These are phyloP conservation scores for Lacerta bilineata DNA, from an alignment of 2,797 vertebrate genomes.

Conservation along the genomic window DNA sequence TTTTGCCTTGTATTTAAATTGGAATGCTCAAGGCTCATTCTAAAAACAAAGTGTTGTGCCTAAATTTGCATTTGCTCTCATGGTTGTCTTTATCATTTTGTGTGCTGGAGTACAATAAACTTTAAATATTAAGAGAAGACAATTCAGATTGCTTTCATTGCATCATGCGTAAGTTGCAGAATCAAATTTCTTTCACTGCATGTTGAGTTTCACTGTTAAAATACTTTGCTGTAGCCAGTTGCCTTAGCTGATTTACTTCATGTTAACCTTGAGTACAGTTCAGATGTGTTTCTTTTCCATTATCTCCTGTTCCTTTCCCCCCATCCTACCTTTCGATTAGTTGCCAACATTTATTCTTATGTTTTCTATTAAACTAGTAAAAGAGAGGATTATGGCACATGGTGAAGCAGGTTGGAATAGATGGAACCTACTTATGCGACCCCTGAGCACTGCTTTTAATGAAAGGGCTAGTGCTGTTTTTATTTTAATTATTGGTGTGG, in stretches of 20 bases:
- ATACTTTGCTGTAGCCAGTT: slow-evolving; percentile 13
- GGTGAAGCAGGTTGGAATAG: slow-evolving; percentile 74
- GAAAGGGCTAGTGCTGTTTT: no score
- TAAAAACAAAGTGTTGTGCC: slow-evolving; percentile 29
- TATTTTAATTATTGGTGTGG: no score
- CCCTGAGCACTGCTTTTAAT: no score
- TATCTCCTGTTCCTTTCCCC: slow-evolving; percentile 37
- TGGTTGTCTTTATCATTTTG: slow-evolving; percentile 43
- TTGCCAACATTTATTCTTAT: slow-evolving; percentile 75
- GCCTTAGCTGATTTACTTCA: not conserved
- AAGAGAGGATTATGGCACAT: slow-evolving; percentile 80
- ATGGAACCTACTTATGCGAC: slow-evolving; percentile 11
- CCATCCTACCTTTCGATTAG: slow-evolving; percentile 40
- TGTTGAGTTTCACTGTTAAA: slow-evolving; percentile 22
- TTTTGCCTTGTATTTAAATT: slow-evolving; percentile 45
- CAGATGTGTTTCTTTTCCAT: slow-evolving; percentile 39
- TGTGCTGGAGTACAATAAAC: slow-evolving; percentile 32
- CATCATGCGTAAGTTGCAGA: slow-evolving; percentile 29
- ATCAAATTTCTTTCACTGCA: slow-evolving; percentile 41
- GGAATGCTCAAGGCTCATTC: slow-evolving; percentile 53
- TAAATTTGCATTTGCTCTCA: slow-evolving; percentile 51
- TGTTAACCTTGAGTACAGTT: slow-evolving; percentile 53
- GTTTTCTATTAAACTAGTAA: slow-evolving; percentile 76
- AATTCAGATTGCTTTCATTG: slow-evolving; percentile 37
- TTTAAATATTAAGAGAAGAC: slow-evolving; percentile 48